Evolutionary conservation across 37 sponge, comb jelly and placozoan species (phyloP), one percentile per base, ranked within the genome.

Genomic region (Chondrilla cf. caribensis): DNA sequence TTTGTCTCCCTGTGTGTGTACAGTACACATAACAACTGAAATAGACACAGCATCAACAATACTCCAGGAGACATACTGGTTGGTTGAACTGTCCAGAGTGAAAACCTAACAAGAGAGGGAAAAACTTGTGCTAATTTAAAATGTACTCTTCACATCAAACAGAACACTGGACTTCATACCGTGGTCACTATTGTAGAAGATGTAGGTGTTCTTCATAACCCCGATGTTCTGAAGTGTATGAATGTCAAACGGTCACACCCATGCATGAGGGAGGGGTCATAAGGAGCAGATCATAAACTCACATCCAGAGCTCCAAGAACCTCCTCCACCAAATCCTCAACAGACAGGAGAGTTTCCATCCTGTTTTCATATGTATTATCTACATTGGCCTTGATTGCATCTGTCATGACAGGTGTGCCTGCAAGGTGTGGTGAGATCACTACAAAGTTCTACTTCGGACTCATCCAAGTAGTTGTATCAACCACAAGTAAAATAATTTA

Each of bases 121-220:
- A 6, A 47, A 47, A 37, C 40, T 9, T 38, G 72, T 62, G 57
- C 11, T 19, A 55, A 55, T 55, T 17, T 6, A 62, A 62, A 62
- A 62, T 62, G 29, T 19, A 15, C 64, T 29, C 6, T 29, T 29
- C 8, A 62, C 17, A 55, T 11, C 11, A 17, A 17, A 55, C 11
- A 11, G 57, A 17, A 17, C 11, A 55, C 17, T 11, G 57, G 57
- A 55, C 7, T 19, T 19, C 87, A 42, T 43, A 92, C 93, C 94
- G 82, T 93, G 94, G 60, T 93, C 94, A 82, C 90, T 90, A 79
- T 87, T 90, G 59, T 87, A 93, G 84, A 93, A 90, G 58, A 93
- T 83, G 44, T 62, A 93, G 4, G 94, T 93, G 79, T 93, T 87
- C 54, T 93, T 81, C 41, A 90, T 36, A 0, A 93, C 72, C 19